Conservation (phyloP, 2,888 invertebrate species). For the Leptura quadrifasciata region DNA sequence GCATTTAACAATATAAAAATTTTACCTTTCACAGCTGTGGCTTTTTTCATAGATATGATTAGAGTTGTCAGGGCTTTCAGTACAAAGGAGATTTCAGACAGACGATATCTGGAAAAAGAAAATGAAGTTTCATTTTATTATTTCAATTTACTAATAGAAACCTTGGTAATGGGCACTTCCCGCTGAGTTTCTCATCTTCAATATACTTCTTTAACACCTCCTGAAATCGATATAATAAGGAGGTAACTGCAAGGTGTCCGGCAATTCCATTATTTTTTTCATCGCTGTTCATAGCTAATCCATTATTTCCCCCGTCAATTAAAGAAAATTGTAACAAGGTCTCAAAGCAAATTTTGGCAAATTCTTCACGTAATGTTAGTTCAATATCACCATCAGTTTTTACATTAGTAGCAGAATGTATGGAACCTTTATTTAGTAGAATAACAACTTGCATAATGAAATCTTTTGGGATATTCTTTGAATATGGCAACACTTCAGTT, state of each 20-base stretch:
- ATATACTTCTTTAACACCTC: conserved; percentile 93
- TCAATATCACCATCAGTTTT: conserved; percentile 87
- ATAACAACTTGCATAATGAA: conserved; percentile 89
- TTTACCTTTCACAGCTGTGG: conserved; percentile 88
- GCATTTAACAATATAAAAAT: not conserved
- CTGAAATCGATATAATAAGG: conserved; percentile 92
- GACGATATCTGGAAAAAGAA: conserved; percentile 82
- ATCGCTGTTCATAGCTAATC: conserved; percentile 68
- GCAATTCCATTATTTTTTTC: conserved; percentile 78
- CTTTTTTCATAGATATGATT: conserved; percentile 93
- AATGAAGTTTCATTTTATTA: not conserved
- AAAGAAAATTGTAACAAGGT: conserved; percentile 95
- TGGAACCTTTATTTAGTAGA: conserved; percentile 89
- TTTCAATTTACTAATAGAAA: conserved; percentile 66
- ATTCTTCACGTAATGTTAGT: conserved; percentile 91
- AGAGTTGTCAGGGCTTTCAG: conserved; percentile 95
- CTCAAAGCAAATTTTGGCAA: conserved; percentile 97
- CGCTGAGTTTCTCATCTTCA: conserved; percentile 88
- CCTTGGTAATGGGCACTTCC: conserved; percentile 91
- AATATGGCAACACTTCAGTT: conserved; percentile 88
- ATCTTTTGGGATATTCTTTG: conserved; percentile 85
- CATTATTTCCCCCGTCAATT: conserved; percentile 81
- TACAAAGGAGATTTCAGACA: conserved; percentile 97
- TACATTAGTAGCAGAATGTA: conserved; percentile 83
- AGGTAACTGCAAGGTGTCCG: conserved; percentile 90